Evolutionary conservation across 2,888 invertebrate species (phyloP).

Genomic region (Rotaria macrura): DNA sequence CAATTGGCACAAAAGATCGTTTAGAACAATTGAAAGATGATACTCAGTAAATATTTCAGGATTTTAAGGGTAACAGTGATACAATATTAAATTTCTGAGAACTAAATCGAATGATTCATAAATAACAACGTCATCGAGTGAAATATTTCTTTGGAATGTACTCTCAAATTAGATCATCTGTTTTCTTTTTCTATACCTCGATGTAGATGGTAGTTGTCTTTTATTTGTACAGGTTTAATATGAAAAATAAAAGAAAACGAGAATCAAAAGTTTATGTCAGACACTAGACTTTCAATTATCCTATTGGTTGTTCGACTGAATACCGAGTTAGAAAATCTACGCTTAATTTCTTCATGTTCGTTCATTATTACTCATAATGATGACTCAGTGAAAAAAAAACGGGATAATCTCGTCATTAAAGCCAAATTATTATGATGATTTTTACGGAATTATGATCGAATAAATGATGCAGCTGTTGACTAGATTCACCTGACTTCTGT

Average conservation of each 20-base stretch:
- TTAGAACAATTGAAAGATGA: constrained; percentile 47
- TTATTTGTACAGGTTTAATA: not conserved
- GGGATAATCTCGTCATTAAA: too few relatives aligned
- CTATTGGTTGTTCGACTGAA: too few relatives aligned
- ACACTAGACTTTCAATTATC: not conserved
- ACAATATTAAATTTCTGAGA: constrained; percentile 42
- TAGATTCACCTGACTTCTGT: too few relatives aligned
- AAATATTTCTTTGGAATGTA: constrained; percentile 42
- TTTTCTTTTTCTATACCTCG: not conserved
- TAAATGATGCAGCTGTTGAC: too few relatives aligned
- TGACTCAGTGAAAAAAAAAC: too few relatives aligned
- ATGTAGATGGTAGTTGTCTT: not conserved
- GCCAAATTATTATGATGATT: too few relatives aligned
- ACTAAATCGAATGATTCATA: constrained; percentile 40
- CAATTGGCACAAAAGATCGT: constrained; percentile 39
- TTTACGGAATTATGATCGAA: too few relatives aligned
- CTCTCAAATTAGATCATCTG: not conserved
- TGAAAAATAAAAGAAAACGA: not conserved
- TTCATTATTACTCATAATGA: too few relatives aligned
- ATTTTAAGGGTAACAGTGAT: constrained; percentile 46
- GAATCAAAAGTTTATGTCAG: not conserved
- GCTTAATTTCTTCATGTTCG: too few relatives aligned
- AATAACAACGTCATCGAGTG: constrained; percentile 42
- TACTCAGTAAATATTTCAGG: constrained; percentile 48
- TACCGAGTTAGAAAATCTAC: too few relatives aligned